Evolutionary conservation across 2,888 invertebrate genomes (phyloP), one percentile per base, ranked within the genome.

Genomic region (Melanargia galathea): DNA sequence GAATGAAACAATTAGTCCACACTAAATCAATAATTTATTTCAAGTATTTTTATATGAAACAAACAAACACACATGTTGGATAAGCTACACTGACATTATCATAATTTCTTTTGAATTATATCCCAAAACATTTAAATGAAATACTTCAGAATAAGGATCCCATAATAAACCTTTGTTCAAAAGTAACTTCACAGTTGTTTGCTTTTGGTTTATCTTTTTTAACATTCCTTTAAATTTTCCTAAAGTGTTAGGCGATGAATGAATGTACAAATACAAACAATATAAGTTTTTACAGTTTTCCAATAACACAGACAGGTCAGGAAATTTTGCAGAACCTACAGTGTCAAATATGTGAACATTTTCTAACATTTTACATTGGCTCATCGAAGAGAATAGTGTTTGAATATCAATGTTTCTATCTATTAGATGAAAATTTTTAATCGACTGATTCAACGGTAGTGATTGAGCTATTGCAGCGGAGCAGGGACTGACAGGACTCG

Each of bases 361-460:
- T 78, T 89, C 86, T 69, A 90, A 73, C 26, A 70, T 76, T 26
- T 60, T 70, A 75, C 86, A 85, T 70, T 82, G 76, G 61, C 81
- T 78, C 62, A 89, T 73, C 55, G 78, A 72, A 49, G 73, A 65
- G 71, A 87, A 84, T 57, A 88, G 62, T n/a, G 63, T 69, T 24
- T 71, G 70, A 52, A 82, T 83, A 75, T 85, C 77, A 63, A 87
- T 80, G 51, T 66, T 67, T 59, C 74, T 82, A 65, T 84, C 84
- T 48, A 79, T 67, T 45, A 90, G 40, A 30, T 85, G 78, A 35
- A 90, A 65, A 71, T 90, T 86, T 71, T 81, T 88, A 33, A 90
- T 65, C 38, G 75, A 76, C 48, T 69, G 70, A 67, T 79, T 83
- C 49, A 81, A 67, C 20, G 78, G 73, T 57, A 87, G 68, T 35